Evolutionary conservation across 2,797 vertebrate genomes (phyloP), one percentile per base, ranked within the genome.

Genomic region (Cuniculus paca): DNA sequence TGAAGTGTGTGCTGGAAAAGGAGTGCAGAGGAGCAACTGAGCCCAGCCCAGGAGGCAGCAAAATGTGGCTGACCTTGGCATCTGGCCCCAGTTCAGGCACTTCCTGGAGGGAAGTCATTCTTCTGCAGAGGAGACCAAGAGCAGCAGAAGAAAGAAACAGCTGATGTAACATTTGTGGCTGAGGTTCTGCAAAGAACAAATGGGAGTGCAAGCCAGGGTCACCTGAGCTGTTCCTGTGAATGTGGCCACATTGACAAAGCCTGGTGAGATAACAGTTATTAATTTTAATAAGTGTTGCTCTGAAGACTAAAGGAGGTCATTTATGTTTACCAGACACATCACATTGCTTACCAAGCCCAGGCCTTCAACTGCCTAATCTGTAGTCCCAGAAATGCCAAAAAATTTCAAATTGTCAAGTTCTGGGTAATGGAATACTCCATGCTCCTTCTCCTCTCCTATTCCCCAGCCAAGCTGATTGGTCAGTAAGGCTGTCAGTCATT

Each of bases 381-480:
- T 1, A 86, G 82, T 39, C 54, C 31, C 11, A 58, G 83, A 75
- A 77, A 48, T 68, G 19, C 22, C 17, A 2, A 56, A 63, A 65
- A 60, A 31, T 24, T 63, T 2, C 24, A 82, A 36, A 79, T n/a
- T 56, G 34, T 31, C 77, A 52, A 19, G 19, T 79, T 88, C 20
- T 42, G 52, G 79, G 68, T 45, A 50, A 31, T 6, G 19, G 88
- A n/a, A 61, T 34, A 70, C 36, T 75, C 60, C 4, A 82, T 58
- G 63, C 42, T 61, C 60, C 81, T 77, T 54, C 78, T 13, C 45
- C 7, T 5, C 10, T 65, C 39, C 42, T 68, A 50, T 39, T 88
- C 54, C 31, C 34, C 13, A 88, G 88, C 68, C 70, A 94, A 85
- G 34, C 31, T 56, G 87, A 96, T 14, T 72, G 88, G 85, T n/a